Percentiles rank a stretch among this genome's conserved stretches.
Conservation (phyloP, 1,140 invertebrate species). For the Heliconius congener region DNA sequence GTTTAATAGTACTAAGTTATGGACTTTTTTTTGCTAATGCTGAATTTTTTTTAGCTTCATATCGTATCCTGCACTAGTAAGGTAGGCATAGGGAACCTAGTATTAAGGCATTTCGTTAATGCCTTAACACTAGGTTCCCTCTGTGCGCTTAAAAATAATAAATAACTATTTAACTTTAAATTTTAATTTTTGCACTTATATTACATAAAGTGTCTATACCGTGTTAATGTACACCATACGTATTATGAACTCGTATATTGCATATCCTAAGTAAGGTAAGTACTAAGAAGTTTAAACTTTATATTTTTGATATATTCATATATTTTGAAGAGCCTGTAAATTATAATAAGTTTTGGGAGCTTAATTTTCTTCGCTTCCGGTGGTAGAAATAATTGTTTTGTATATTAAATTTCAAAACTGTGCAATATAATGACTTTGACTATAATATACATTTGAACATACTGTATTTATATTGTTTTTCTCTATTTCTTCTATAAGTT, state of each 20-base stretch:
- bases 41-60: no score
- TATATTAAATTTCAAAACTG: background rate
- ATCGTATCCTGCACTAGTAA: no score
- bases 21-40: no score
- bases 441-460: background rate
- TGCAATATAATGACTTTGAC: no score
- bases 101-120: no score
- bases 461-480: background rate
- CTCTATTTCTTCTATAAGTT: background rate
- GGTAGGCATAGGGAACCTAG: no score
- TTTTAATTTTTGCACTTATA: no score
- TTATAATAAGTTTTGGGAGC: background rate
- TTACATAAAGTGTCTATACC: no score
- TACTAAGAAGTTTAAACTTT: background rate
- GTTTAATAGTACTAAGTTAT: background rate
- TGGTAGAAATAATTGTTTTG: background rate
- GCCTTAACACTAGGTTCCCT: no score
- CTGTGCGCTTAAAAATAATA: no score
- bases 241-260: background rate
- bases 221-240: no score
- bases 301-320: slow-evolving; percentile 4
- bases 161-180: no score
- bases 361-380: background rate
- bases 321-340: background rate
- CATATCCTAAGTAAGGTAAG: background rate